phyloP scores from a whole-genome alignment of 1,140 invertebrate genomes.

The Oedothorax gibbosus region DNA sequence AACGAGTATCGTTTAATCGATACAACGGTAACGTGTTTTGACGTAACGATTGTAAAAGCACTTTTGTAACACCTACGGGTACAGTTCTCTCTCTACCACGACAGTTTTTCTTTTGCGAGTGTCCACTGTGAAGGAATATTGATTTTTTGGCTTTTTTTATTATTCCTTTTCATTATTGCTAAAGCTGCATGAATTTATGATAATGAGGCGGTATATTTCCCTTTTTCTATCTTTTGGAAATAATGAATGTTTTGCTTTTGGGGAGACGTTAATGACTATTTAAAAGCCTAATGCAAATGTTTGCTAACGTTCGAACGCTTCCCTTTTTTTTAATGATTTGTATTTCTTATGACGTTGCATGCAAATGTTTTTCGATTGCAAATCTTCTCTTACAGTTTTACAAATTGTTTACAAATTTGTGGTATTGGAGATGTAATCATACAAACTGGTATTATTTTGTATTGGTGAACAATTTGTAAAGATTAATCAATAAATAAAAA shows the following conservation, averaged over 20 bases:
- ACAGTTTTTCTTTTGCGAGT: not conserved
- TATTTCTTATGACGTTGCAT: no score
- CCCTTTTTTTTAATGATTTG: not conserved
- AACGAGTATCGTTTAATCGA: constrained; percentile 58
- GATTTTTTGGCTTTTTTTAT: not conserved
- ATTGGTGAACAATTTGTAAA: no score
- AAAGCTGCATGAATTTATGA: constrained; percentile 42
- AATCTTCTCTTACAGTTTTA: not conserved
- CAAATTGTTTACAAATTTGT: not conserved
- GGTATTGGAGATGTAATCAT: no score
- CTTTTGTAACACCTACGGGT: constrained; percentile 50
- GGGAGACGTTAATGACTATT: constrained; percentile 26
- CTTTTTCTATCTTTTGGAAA: constrained; percentile 20
- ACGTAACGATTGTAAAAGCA: constrained; percentile 50
- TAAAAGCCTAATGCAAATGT: constrained; percentile 37
- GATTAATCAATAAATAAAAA: no score
- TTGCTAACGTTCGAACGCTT: not conserved
- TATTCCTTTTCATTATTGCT: constrained; percentile 25
- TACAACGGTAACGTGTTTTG: constrained; percentile 37
- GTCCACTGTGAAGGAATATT: not conserved
- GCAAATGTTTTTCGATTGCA: no score
- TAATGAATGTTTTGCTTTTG: constrained; percentile 4
- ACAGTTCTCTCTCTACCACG: constrained; percentile 1
- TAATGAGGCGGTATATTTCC: constrained; percentile 41
- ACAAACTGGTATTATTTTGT: no score